These are phyloP conservation scores for Molorchus minor DNA, from an alignment of 2,888 invertebrate species.

Conservation along the genomic window DNA sequence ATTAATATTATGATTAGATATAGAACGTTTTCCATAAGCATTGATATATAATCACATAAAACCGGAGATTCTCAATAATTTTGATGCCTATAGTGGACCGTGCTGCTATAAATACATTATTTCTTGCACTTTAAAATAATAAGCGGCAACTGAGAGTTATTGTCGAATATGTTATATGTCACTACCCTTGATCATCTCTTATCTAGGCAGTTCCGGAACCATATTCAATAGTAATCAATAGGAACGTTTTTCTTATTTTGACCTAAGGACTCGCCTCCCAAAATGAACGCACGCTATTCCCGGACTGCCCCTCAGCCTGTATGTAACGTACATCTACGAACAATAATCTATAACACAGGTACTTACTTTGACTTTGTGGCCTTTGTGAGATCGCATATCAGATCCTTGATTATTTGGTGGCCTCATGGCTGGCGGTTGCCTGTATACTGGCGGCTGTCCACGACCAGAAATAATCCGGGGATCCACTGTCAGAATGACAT, in stretches of 20 bases:
- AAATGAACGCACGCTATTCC: not conserved
- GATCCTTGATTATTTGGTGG: conserved; percentile 41
- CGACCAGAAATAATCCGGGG: conserved; percentile 54
- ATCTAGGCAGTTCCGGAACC: not conserved
- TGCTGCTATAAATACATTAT: too few species aligned
- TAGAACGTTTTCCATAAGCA: too few species aligned
- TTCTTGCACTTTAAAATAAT: too few species aligned
- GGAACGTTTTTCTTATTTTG: not conserved
- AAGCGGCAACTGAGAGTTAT: too few species aligned
- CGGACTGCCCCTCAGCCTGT: not conserved
- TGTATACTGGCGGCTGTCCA: conserved; percentile 53
- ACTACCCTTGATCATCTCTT: too few species aligned
- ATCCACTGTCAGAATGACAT: conserved; percentile 48
- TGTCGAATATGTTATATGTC: too few species aligned
- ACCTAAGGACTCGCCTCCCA: not conserved
- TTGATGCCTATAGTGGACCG: too few species aligned
- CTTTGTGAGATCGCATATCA: conserved; percentile 48
- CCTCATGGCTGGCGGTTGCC: conserved; percentile 49
- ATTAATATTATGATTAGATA: too few species aligned
- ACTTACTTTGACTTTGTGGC: conserved; percentile 55
- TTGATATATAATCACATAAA: too few species aligned
- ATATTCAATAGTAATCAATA: not conserved
- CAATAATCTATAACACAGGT: not conserved
- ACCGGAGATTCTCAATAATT: too few species aligned
- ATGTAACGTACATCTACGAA: not conserved